These are phyloP conservation scores for Gryllus bimaculatus DNA, from an alignment of 1,140 invertebrate genomes.

Conservation along the genomic window DNA sequence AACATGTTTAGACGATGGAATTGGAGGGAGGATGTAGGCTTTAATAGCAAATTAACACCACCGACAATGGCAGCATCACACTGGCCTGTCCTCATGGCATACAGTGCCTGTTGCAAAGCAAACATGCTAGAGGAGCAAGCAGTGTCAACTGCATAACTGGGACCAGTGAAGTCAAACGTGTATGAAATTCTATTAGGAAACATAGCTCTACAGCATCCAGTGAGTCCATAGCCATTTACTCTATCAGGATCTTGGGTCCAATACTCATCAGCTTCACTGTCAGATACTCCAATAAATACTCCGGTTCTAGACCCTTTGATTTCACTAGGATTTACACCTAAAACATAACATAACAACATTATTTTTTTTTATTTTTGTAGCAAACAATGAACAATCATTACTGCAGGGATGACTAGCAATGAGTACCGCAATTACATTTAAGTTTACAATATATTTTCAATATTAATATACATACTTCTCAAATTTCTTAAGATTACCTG, in stretches of 20 bases:
- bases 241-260: constrained; percentile 64
- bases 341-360: background rate
- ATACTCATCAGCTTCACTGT: constrained; percentile 74
- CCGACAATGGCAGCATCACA: constrained; percentile 91
- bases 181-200: constrained; percentile 93
- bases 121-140: constrained; percentile 90
- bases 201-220: constrained; percentile 88
- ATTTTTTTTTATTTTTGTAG: too few species aligned
- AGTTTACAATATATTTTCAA: constrained; percentile 16
- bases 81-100: constrained; percentile 69
- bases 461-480: background rate
- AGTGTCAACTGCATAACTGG: constrained; percentile 88
- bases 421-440: background rate
- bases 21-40: constrained; percentile 82
- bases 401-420: too few species aligned
- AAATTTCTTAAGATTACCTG: constrained; percentile 43
- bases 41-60: constrained; percentile 66
- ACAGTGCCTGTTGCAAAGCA: constrained; percentile 77
- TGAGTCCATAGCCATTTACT: constrained; percentile 85
- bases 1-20: constrained; percentile 89
- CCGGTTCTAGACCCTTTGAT: constrained; percentile 78
- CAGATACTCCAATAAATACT: constrained; percentile 82
- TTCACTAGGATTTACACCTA: constrained; percentile 66
- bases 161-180: constrained; percentile 86
- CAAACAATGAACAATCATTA: too few species aligned